phyloP scores from a whole-genome alignment of 2,888 invertebrate genomes.

The Microplitis deprimator region DNA sequence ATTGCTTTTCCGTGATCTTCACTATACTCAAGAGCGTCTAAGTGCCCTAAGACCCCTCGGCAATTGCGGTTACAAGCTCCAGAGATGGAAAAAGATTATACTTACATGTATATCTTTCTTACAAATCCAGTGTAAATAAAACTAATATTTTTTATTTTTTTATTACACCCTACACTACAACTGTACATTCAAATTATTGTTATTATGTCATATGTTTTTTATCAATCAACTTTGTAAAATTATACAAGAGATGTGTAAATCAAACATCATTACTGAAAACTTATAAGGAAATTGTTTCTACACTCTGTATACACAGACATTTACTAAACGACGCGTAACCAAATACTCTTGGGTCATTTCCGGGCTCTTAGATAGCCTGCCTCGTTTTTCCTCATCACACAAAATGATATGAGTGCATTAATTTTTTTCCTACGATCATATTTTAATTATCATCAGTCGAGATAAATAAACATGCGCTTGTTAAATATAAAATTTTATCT shows the following conservation, averaged over 20 bases:
- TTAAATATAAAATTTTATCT: constrained; percentile 10
- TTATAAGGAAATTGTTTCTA: constrained; percentile 51
- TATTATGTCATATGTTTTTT: not conserved
- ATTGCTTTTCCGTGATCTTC: constrained; percentile 29
- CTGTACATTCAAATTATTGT: constrained; percentile 12
- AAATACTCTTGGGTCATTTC: constrained; percentile 63
- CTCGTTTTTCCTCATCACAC: constrained; percentile 27
- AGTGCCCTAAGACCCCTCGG: constrained; percentile 20
- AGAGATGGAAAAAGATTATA: constrained; percentile 12
- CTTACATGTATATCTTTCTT: constrained; percentile 3
- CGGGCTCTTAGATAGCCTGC: constrained; percentile 48
- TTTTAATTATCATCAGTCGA: not conserved
- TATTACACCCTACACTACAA: constrained; percentile 5
- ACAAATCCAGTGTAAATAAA: constrained; percentile 19
- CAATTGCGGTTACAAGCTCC: constrained; percentile 32
- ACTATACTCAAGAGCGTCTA: constrained; percentile 21
- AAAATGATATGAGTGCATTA: not conserved
- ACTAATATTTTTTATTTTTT: constrained; percentile 7
- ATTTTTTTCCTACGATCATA: not conserved
- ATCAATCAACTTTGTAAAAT: constrained; percentile 17
- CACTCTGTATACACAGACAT: constrained; percentile 50
- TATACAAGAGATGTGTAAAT: constrained; percentile 56
- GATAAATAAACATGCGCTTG: not conserved
- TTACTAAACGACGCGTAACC: constrained; percentile 66
- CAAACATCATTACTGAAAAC: constrained; percentile 55